These are phyloP conservation scores for Aix galericulata DNA, from an alignment of 2,113 vertebrate species.

Conservation along the genomic window DNA sequence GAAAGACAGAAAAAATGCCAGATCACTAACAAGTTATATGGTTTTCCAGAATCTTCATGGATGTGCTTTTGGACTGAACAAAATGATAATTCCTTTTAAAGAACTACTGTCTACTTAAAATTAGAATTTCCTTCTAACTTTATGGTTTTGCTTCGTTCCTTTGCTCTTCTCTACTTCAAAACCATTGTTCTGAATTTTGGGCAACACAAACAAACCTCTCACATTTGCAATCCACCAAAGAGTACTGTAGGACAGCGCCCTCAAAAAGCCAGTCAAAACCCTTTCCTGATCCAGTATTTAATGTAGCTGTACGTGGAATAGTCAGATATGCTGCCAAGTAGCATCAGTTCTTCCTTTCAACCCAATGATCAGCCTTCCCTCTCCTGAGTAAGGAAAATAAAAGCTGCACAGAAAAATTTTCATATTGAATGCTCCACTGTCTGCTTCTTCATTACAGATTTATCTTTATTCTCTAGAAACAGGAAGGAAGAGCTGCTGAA, in stretches of 20 bases:
- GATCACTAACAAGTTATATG: not conserved
- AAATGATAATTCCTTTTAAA: not conserved
- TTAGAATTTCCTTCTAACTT: not conserved
- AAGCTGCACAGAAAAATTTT: not conserved
- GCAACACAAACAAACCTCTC: not conserved
- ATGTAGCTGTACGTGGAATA: not conserved
- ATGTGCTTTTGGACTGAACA: not conserved
- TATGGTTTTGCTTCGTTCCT: not conserved
- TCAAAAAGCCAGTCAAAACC: not conserved
- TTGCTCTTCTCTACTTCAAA: not conserved
- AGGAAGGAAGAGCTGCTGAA: conserved; percentile 38
- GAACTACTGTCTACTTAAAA: not conserved
- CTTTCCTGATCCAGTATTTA: too few species aligned
- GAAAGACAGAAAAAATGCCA: not conserved
- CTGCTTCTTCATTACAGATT: not conserved
- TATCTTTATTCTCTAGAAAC: conserved; percentile 16
- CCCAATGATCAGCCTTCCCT: not conserved
- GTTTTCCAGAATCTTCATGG: not conserved
- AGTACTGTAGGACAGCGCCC: too few species aligned
- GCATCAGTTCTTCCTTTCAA: not conserved
- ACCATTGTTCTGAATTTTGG: not conserved
- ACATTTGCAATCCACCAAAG: not conserved
- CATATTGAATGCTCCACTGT: not conserved
- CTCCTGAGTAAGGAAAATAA: not conserved
- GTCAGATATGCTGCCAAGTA: too few species aligned